Base-by-base conservation (phyloP, 2,797 vertebrate genomes). In the Bovichtus variegatus region DNA sequence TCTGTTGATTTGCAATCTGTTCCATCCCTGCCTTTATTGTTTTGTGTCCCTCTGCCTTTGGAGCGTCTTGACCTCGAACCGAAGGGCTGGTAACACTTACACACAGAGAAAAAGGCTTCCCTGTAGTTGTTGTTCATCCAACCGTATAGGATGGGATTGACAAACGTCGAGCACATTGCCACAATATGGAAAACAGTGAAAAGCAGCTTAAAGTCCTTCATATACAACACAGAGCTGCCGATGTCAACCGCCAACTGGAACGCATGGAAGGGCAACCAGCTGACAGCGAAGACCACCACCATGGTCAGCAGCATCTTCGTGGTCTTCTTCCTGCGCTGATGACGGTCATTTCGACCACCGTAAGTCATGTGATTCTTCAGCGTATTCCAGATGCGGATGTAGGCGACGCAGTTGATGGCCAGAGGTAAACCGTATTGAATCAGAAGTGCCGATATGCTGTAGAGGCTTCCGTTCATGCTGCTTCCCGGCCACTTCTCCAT, bases 91-190 rank as follows among this genome's bases (percentile, higher is more conserved):
- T 94, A 93, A 0, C 97, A 98, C 79, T 95, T 94, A 76, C 95
- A 98, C 62, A 97, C 96, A 0, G 96, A 96, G 46, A 97, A 81
- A 87, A 99, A 99, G 9, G 97, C 97, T 9, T 89, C 93, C 80
- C 97, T 94, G 90, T 98, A 99, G 94, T 97, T 99, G 87, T 89
- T 97, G 89, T 99, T 99, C 98, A 99, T 98, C 98, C 98, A 99
- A 53, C 98, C 97, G 0, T 99, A 99, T 44, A 99, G 96, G 49
- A 99, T 95, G 18, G 98, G 98, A 80, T 99, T 99, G 86, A 96
- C 96, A 53, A 97, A 99, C 0, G 97, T 98, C 0, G 97, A 98
- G 86, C 97, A 98, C 97, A 99, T 99, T 7, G 97, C 97, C 9
- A 97, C 88, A 21, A 99, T 96, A 1, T 99, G 97, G 83, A 98